These are phyloP conservation scores for Eclectus roratus DNA, from an alignment of 2,113 vertebrate genomes.

Conservation along the genomic window DNA sequence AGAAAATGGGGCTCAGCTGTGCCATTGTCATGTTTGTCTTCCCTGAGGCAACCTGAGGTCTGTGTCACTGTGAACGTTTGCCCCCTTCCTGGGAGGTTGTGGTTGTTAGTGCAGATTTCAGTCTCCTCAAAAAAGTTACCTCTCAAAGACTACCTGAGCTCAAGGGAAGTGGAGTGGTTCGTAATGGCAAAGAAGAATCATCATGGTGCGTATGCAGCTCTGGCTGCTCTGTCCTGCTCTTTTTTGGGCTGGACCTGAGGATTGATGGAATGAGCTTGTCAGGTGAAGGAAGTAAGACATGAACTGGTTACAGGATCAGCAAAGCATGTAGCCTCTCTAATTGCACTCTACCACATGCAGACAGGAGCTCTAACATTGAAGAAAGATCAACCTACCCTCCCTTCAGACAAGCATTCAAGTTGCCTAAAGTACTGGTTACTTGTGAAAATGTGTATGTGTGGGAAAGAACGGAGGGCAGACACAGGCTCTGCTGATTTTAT, in stretches of 20 bases:
- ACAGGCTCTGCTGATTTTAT: constrained; percentile 3
- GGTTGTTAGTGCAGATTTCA: neutral
- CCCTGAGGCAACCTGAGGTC: neutral
- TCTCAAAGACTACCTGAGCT: neutral
- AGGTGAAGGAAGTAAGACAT: neutral
- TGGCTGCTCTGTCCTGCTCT: neutral
- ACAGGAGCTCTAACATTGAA: neutral
- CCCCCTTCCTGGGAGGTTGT: neutral
- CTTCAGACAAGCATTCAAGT: neutral
- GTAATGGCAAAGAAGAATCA: neutral
- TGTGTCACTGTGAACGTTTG: neutral
- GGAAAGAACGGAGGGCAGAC: neutral
- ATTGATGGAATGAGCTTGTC: neutral
- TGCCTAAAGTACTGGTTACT: neutral
- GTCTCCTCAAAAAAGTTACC: neutral
- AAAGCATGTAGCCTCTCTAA: neutral
- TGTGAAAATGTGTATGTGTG: neutral
- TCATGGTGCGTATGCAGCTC: neutral
- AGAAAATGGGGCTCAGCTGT: neutral
- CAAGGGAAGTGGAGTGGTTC: neutral
- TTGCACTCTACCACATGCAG: neutral
- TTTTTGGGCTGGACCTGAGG: neutral
- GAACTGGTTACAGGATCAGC: neutral
- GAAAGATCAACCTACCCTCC: neutral
- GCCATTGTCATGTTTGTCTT: neutral